Evolutionary conservation across 2,113 vertebrate species (phyloP).

Genomic region (Epinephelus lanceolatus): DNA sequence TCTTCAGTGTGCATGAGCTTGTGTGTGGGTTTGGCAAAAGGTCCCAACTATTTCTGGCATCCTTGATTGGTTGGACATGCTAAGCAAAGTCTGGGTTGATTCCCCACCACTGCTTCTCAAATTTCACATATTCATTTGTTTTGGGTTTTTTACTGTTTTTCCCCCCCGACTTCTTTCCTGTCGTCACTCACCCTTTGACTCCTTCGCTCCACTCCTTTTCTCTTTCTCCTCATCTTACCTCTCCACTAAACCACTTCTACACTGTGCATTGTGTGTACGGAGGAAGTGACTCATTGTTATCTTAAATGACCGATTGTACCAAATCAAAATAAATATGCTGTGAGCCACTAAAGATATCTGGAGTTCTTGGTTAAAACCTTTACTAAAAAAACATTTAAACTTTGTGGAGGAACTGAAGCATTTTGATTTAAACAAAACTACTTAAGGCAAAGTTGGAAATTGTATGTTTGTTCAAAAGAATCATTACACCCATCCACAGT

Average conservation of each 20-base stretch:
- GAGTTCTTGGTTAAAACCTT: neutral
- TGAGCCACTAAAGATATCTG: neutral
- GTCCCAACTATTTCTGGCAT: slow-evolving; percentile 60
- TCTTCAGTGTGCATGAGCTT: slow-evolving; percentile 18
- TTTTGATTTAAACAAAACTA: neutral
- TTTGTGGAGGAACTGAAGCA: neutral
- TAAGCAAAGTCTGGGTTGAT: slow-evolving; percentile 66
- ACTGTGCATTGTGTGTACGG: neutral
- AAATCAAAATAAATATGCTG: neutral
- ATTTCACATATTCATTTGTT: slow-evolving; percentile 48
- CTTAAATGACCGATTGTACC: neutral
- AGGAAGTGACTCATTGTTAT: neutral
- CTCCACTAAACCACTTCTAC: neutral
- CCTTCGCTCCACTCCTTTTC: neutral
- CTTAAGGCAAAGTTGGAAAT: neutral
- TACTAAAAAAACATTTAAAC: neutral
- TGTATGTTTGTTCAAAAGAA: neutral
- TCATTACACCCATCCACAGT: neutral
- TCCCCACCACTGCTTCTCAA: slow-evolving; percentile 53
- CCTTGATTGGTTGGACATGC: slow-evolving; percentile 56
- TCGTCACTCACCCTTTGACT: neutral
- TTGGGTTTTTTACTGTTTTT: neutral
- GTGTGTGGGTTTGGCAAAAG: slow-evolving; percentile 61
- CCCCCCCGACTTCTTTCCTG: neutral
- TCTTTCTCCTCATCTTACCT: neutral